Evolutionary conservation across 2,113 vertebrate species (phyloP), one percentile per base, ranked within the genome.

Genomic region (Sylvietta virens): DNA sequence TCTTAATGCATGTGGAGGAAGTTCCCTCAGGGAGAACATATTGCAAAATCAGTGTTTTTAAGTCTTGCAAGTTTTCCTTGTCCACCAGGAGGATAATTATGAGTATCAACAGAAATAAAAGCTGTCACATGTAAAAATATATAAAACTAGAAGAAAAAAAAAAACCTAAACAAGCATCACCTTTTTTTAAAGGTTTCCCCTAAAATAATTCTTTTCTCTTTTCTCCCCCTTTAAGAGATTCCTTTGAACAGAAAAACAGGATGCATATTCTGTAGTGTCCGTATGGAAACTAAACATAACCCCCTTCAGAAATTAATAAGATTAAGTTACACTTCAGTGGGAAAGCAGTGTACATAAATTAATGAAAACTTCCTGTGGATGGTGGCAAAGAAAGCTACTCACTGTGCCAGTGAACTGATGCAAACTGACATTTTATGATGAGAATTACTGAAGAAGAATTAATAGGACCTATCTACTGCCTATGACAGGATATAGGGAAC

Each of bases 251-350:
- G 56, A 42, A 86, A 94, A 97, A 71, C 37, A 7, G 17, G 70
- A 94, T 86, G 77, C 80, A 67, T 81, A 78, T 79, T 69, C 77
- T 64, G 15, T 42, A 56, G 89, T 91, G 60, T 94, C 83, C 13
- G 0, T 58, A 84, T 67, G 83, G 77, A 97, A 97, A 84, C 81
- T 64, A 91, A 95, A 94, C 83, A 74, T 72, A 94, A 77, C 64
- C 18, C n/a, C 33, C 94, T 83, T 88, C 64, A 90, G 87, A 65
- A 95, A 87, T 86, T 95, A 95, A 96, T 94, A 90, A 93, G 79
- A 91, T 86, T 81, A 92, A 95, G 95, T 91, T 96, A 92, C 92
- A 95, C 87, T 90, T 96, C 88, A 95, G 70, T 87, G 71, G 70
- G 76, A 94, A 95, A 93, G 90, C 74, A 83, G 72, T 60, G 81